Conservation (phyloP, 2,797 vertebrate species). For the Ctenopoma multispine region DNA sequence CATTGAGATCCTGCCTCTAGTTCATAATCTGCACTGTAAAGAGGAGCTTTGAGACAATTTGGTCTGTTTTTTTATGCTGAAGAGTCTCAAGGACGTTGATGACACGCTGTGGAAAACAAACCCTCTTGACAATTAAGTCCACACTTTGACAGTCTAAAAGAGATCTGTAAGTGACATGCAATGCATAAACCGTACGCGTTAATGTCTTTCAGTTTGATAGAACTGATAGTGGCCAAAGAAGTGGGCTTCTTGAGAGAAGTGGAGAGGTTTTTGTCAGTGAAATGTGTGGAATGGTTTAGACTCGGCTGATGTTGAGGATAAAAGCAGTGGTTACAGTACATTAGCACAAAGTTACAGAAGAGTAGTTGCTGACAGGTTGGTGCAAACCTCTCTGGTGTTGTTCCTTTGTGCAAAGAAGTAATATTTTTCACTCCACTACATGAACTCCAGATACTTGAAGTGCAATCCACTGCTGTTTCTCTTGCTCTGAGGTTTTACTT, state of each 20-base stretch:
- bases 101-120: neutral
- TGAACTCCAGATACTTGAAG: constrained; percentile 43
- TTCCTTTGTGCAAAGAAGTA: neutral
- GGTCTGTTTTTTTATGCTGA: constrained; percentile 7
- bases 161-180: neutral
- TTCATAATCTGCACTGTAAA: constrained; percentile 11
- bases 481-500: constrained; percentile 20
- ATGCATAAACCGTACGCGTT: neutral
- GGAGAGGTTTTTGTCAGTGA: constrained; percentile 2
- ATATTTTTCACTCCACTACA: constrained; percentile 25
- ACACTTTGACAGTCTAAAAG: neutral
- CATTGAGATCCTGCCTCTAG: constrained; percentile 8
- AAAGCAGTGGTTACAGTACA: neutral
- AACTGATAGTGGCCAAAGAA: neutral
- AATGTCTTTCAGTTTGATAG: constrained; percentile 1
- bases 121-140: neutral
- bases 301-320: neutral
- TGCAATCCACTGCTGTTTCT: constrained; percentile 47
- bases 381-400: constrained; percentile 16
- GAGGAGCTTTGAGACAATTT: constrained; percentile 5
- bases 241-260: neutral
- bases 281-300: neutral
- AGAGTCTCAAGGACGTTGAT: constrained; percentile 11
- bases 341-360: neutral
- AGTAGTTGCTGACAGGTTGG: constrained; percentile 1